Conservation (phyloP, 1,140 invertebrate species). For the Aphelinus certus region DNA sequence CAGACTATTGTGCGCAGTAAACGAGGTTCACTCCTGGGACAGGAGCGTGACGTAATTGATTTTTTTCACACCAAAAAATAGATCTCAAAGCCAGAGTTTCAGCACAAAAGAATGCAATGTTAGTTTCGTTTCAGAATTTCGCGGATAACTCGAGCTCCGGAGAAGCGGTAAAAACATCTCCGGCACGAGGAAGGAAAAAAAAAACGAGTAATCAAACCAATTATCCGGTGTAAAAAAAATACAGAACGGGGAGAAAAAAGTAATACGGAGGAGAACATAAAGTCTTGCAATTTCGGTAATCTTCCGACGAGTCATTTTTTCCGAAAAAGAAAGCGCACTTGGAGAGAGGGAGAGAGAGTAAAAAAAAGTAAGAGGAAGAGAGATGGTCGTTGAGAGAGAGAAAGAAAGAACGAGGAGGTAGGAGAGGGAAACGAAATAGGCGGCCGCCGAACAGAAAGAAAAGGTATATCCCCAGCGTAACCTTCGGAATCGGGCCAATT, state of each 20-base stretch:
- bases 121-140: constrained; percentile 17
- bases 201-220: constrained; percentile 36
- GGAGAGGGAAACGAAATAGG: background rate
- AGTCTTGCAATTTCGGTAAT: constrained; percentile 30
- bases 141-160: background rate
- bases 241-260: background rate
- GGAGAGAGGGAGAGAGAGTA: too few relatives aligned
- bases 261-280: constrained; percentile 14
- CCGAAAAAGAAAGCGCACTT: background rate
- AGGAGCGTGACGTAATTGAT: too few relatives aligned
- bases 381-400: too few relatives aligned
- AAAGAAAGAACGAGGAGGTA: too few relatives aligned
- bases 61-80: constrained; percentile 15
- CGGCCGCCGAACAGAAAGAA: constrained; percentile 5
- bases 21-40: too few relatives aligned
- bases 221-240: constrained; percentile 1
- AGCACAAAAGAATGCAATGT: constrained; percentile 17
- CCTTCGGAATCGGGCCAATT: constrained; percentile 33
- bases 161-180: background rate
- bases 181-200: background rate
- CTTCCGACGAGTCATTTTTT: constrained; percentile 11
- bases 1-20: too few relatives aligned
- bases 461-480: constrained; percentile 17
- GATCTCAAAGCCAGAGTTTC: too few relatives aligned
- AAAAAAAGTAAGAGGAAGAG: too few relatives aligned